These are phyloP conservation scores for Chitala chitala DNA, from an alignment of 2,113 vertebrate genomes.

Conservation along the genomic window DNA sequence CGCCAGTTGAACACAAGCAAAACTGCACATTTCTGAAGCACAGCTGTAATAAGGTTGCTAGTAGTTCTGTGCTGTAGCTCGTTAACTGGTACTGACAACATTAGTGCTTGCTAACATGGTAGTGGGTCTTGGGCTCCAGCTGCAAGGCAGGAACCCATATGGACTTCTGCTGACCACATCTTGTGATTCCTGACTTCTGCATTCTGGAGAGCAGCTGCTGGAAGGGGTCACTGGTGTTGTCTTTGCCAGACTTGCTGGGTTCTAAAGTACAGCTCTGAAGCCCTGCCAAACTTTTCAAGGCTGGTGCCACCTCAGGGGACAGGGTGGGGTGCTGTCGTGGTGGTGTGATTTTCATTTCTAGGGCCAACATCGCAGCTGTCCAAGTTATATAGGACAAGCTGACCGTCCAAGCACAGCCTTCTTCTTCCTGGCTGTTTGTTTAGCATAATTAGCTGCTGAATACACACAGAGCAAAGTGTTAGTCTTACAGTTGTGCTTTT, in stretches of 20 bases:
- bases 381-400: background rate
- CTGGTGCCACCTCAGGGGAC: background rate
- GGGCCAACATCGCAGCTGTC: background rate
- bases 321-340: background rate
- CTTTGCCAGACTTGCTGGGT: background rate
- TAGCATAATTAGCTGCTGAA: background rate
- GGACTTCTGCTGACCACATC: background rate
- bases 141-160: background rate
- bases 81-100: constrained; percentile 19
- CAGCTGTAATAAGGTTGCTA: too few species aligned
- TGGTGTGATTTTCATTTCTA: background rate
- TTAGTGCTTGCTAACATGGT: background rate
- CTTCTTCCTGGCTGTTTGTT: background rate
- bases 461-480: too few species aligned
- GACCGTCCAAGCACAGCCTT: background rate
- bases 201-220: constrained; percentile 3
- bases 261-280: constrained; percentile 19
- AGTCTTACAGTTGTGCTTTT: too few species aligned
- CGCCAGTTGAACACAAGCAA: too few species aligned
- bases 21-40: too few species aligned
- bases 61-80: background rate
- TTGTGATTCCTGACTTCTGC: constrained; percentile 14
- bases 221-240: background rate
- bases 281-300: background rate
- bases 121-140: background rate